Evolutionary conservation across 2,113 vertebrate genomes (phyloP).

Genomic region (Petaurus breviceps): DNA sequence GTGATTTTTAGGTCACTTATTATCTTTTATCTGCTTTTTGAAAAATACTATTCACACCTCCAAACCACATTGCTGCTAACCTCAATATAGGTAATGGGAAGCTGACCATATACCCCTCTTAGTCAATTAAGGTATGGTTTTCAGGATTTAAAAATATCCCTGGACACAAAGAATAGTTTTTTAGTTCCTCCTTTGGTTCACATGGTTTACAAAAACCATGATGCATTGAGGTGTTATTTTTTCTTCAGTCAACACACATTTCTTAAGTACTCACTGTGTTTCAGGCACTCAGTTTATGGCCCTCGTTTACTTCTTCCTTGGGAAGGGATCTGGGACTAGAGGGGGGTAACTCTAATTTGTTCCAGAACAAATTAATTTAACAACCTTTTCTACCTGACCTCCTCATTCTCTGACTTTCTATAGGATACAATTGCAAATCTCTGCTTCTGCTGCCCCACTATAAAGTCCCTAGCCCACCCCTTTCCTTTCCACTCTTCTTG

Average conservation of each 20-base stretch:
- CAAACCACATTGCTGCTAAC: neutral
- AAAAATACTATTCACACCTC: neutral
- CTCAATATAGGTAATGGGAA: neutral
- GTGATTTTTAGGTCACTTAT: neutral
- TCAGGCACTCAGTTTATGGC: slow-evolving; percentile 1
- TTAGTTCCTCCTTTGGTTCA: slow-evolving; percentile 22
- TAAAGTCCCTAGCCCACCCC: neutral
- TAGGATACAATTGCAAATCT: neutral
- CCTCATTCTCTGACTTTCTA: slow-evolving; percentile 28
- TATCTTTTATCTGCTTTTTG: neutral
- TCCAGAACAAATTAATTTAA: slow-evolving; percentile 13
- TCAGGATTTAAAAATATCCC: neutral
- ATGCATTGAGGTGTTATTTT: neutral
- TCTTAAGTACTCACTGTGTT: slow-evolving; percentile 24
- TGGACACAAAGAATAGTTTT: neutral
- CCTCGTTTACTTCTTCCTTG: slow-evolving; percentile 43
- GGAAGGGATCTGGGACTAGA: neutral
- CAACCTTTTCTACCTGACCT: neutral
- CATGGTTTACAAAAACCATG: slow-evolving; percentile 18
- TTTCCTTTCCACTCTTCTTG: neutral
- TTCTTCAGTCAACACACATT: neutral
- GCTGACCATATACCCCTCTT: neutral
- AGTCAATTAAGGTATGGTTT: neutral
- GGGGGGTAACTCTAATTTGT: slow-evolving; percentile 5
- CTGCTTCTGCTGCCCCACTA: neutral